These are phyloP conservation scores for Trinectes maculatus DNA, from an alignment of 2,113 vertebrate genomes.

Conservation along the genomic window DNA sequence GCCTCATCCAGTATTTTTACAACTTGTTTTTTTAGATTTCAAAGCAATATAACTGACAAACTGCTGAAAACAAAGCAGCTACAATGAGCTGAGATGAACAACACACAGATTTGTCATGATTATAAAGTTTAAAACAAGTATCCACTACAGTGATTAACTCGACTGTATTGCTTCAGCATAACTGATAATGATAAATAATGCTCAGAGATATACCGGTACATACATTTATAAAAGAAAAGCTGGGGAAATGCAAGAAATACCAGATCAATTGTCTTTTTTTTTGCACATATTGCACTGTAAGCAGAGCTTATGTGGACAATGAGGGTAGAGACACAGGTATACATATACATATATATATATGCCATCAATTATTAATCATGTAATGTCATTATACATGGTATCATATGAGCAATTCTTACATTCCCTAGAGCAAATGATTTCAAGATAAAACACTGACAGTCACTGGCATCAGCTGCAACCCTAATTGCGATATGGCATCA, in stretches of 20 bases:
- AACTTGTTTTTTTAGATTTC: not conserved
- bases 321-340: not conserved
- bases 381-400: slow-evolving; percentile 59
- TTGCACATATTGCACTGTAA: not conserved
- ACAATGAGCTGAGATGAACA: not conserved
- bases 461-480: slow-evolving; percentile 69
- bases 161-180: not conserved
- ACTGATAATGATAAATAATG: not conserved
- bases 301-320: slow-evolving; percentile 2
- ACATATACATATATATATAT: not conserved
- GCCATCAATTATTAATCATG: slow-evolving; percentile 69
- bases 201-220: not conserved
- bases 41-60: no score
- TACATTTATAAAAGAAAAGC: no score
- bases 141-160: not conserved
- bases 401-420: slow-evolving; percentile 69
- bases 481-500: slow-evolving; percentile 70
- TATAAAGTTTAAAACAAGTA: not conserved
- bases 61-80: not conserved
- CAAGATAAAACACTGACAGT: slow-evolving; percentile 73
- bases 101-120: not conserved
- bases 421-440: slow-evolving; percentile 70
- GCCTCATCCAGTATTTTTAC: not conserved
- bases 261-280: not conserved
- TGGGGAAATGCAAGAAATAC: no score